Conservation (phyloP, 1,140 invertebrate species). For the Heliconius himera region DNA sequence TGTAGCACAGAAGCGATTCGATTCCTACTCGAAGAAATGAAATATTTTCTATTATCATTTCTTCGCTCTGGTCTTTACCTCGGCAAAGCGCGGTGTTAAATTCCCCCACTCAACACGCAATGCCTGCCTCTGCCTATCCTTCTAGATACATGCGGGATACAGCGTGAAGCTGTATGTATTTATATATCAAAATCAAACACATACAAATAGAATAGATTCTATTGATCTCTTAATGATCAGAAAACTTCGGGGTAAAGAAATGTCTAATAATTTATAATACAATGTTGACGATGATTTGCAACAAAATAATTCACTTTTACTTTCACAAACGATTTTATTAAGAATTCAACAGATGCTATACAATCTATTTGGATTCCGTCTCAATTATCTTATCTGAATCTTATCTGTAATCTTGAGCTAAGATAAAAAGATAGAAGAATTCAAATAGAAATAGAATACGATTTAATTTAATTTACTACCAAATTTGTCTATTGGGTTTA, state of each 20-base stretch:
- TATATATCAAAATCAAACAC: no score
- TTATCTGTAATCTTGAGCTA: not conserved
- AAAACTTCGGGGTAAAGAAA: not conserved
- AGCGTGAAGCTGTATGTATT: no score
- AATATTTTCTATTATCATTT: no score
- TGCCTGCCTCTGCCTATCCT: no score
- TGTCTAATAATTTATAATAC: not conserved
- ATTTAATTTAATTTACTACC: not conserved
- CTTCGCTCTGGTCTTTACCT: no score
- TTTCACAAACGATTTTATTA: not conserved
- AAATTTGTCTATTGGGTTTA: not conserved
- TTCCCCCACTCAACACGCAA: no score
- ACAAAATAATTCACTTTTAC: slow-evolving; percentile 1
- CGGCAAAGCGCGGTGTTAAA: no score
- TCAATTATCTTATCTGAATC: not conserved
- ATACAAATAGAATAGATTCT: no score
- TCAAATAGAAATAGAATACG: not conserved
- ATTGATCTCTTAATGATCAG: no score
- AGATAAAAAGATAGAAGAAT: not conserved
- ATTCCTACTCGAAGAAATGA: no score
- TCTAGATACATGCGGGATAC: no score
- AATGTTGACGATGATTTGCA: not conserved
- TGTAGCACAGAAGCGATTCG: no score
- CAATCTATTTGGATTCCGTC: not conserved
- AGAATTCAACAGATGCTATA: not conserved